Conservation (phyloP, 2,113 vertebrate species). For the Ctenomys sociabilis region DNA sequence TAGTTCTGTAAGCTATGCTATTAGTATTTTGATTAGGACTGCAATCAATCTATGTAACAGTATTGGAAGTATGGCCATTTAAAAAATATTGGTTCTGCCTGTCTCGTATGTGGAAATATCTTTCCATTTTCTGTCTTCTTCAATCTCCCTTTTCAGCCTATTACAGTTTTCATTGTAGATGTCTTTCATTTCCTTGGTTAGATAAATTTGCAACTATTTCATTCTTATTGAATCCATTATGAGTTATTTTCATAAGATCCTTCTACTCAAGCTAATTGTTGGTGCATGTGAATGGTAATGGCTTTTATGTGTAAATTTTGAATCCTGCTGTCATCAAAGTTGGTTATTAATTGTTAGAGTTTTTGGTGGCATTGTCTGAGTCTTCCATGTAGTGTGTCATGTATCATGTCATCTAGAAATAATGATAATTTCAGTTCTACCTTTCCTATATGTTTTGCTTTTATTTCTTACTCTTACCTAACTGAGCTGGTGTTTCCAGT, state of each 20-base stretch:
- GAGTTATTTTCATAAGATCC: background rate
- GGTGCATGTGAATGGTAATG: background rate
- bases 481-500: background rate
- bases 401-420: background rate
- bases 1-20: background rate
- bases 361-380: background rate
- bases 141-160: background rate
- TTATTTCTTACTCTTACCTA: background rate
- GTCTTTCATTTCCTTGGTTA: background rate
- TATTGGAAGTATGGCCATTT: background rate
- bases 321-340: background rate
- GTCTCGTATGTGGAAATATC: background rate
- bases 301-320: background rate
- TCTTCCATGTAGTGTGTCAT: background rate
- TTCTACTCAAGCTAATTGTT: background rate
- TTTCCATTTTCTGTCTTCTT: background rate
- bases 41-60: background rate
- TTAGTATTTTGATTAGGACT: background rate
- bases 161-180: background rate
- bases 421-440: background rate
- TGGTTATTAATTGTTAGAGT: background rate
- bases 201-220: background rate
- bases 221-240: background rate
- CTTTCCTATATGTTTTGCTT: background rate
- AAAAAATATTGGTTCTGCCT: background rate